Conservation (phyloP, 2,113 vertebrate species). For the Notarius lentiginosus region DNA sequence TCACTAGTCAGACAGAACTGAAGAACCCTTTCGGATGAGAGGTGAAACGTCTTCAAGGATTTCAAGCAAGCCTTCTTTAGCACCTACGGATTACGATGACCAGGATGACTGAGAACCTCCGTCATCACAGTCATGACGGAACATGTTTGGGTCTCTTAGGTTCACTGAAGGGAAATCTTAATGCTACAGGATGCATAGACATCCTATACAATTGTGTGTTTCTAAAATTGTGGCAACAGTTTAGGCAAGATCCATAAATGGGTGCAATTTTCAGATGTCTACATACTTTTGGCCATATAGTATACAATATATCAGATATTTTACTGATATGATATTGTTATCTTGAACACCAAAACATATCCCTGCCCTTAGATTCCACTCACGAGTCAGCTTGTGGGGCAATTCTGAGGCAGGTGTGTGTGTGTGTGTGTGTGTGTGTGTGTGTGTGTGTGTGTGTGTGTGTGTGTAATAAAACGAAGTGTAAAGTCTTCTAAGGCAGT, state of each 20-base stretch:
- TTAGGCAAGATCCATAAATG: neutral
- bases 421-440: too few relatives aligned
- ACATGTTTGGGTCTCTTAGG: neutral
- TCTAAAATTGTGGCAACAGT: neutral
- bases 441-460: too few relatives aligned
- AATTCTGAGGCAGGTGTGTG: neutral
- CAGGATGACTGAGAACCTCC: too few relatives aligned
- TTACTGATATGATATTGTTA: neutral
- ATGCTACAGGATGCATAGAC: neutral
- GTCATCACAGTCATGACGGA: neutral
- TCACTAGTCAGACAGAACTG: too few relatives aligned
- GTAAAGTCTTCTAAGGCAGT: neutral
- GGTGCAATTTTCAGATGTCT: neutral
- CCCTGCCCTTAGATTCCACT: neutral
- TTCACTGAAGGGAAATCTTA: neutral
- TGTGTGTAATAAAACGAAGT: neutral
- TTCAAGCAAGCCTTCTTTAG: too few relatives aligned
- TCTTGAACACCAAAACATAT: neutral
- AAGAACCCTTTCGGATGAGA: too few relatives aligned
- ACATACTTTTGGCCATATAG: neutral
- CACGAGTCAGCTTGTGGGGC: neutral
- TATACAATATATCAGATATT: neutral
- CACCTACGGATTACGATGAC: too few relatives aligned
- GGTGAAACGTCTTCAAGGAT: too few relatives aligned
- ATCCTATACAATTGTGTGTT: neutral